These are phyloP conservation scores for Netelia inedita DNA, from an alignment of 2,888 invertebrate species.

Conservation along the genomic window DNA sequence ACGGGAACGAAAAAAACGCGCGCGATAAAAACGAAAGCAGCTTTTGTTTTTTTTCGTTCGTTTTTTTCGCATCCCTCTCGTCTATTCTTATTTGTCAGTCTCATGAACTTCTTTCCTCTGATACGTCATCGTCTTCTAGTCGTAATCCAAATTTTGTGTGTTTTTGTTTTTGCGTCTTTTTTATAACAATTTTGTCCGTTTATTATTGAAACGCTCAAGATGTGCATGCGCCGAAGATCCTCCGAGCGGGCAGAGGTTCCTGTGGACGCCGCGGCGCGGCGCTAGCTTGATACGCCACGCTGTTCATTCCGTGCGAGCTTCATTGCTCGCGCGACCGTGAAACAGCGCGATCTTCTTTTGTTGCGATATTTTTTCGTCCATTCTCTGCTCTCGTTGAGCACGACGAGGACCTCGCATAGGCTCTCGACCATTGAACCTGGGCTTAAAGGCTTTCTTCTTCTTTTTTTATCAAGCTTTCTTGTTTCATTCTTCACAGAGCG, in stretches of 20 bases:
- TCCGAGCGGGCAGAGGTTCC: neutral
- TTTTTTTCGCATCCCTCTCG: constrained; percentile 11
- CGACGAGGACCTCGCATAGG: constrained; percentile 25
- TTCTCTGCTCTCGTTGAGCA: constrained; percentile 21
- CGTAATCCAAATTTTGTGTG: constrained; percentile 27
- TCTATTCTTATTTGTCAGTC: constrained; percentile 77
- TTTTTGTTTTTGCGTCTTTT: constrained; percentile 1
- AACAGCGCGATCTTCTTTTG: constrained; percentile 68
- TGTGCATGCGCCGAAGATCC: neutral
- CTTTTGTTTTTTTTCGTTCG: constrained; percentile 37
- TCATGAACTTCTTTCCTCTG: constrained; percentile 79
- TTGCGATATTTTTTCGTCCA: constrained; percentile 52
- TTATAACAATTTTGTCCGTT: constrained; percentile 18
- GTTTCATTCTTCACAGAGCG: constrained; percentile 9
- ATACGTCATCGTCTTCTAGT: constrained; percentile 54
- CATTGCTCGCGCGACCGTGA: constrained; percentile 37
- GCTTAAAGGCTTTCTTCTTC: constrained; percentile 27
- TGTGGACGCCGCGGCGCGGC: constrained; percentile 56
- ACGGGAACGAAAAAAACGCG: constrained; percentile 6
- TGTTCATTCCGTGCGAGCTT: constrained; percentile 35
- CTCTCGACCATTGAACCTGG: constrained; percentile 68
- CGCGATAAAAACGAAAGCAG: neutral
- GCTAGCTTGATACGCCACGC: constrained; percentile 71
- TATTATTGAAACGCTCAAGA: constrained; percentile 21
- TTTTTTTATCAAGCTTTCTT: constrained; percentile 11